These are phyloP conservation scores for Ecliptopera silaceata DNA, from an alignment of 2,888 invertebrate species.

Conservation along the genomic window DNA sequence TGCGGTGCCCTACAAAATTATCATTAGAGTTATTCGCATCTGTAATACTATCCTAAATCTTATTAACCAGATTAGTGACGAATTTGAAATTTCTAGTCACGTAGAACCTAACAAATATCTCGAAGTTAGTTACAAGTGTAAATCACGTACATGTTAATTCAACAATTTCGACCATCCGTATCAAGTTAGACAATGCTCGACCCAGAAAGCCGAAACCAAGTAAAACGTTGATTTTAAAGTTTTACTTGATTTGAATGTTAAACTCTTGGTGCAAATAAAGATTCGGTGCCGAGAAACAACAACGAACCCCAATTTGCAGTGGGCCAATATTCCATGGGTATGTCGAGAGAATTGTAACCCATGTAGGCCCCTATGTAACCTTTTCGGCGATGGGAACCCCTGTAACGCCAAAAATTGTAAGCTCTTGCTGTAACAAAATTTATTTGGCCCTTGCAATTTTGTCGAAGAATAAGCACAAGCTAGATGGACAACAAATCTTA, in stretches of 20 bases:
- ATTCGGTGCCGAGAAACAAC: conserved; percentile 59
- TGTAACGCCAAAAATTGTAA: conserved; percentile 84
- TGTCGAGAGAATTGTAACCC: conserved; percentile 81
- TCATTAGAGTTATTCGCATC: conserved; percentile 8
- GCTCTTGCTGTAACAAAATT: conserved; percentile 82
- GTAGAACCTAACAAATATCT: conserved; percentile 7
- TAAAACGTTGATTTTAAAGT: conserved; percentile 17
- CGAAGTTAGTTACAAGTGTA: conserved; percentile 40
- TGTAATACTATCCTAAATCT: conserved; percentile 8
- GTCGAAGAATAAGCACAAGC: conserved; percentile 34
- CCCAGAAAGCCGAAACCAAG: conserved; percentile 30
- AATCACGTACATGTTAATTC: conserved; percentile 36
- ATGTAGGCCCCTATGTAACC: conserved; percentile 74
- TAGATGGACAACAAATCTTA: background rate
- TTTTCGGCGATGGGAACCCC: conserved; percentile 70
- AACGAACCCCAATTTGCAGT: conserved; percentile 85
- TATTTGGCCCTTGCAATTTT: conserved; percentile 66
- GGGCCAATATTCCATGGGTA: conserved; percentile 84
- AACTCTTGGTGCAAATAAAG: conserved; percentile 49
- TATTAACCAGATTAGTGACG: conserved; percentile 31
- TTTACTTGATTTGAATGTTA: conserved; percentile 39
- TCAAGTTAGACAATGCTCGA: conserved; percentile 33
- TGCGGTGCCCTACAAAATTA: conserved; percentile 65
- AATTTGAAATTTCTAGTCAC: conserved; percentile 16
- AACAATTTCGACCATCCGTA: conserved; percentile 30